Evolutionary conservation across 2,797 vertebrate species (phyloP).

Genomic region (Saxicola maurus): DNA sequence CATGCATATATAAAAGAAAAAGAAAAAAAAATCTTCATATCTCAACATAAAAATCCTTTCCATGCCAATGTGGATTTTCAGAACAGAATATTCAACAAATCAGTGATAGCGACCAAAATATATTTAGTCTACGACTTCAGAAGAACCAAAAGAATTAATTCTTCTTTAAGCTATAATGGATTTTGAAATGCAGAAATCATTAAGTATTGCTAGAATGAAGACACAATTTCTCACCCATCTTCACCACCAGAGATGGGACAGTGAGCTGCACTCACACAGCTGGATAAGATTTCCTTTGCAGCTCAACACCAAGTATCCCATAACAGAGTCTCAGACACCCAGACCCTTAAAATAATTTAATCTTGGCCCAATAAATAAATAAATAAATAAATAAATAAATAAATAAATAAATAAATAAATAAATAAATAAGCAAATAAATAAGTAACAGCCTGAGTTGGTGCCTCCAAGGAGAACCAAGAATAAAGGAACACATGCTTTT

Average conservation of each 20-base stretch:
- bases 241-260: neutral
- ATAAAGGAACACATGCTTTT: neutral
- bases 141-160: neutral
- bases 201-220: neutral
- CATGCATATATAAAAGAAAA: fast-evolving
- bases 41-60: neutral
- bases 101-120: neutral
- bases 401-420: neutral
- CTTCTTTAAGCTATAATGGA: neutral
- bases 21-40: neutral
- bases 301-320: fast-evolving
- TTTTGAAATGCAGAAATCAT: neutral
- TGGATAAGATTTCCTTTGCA: fast-evolving
- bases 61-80: neutral
- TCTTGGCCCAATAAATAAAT: neutral
- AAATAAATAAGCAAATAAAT: neutral
- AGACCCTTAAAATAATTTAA: neutral
- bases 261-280: neutral
- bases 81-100: neutral
- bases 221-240: neutral
- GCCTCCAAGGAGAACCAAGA: fast-evolving
- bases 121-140: neutral
- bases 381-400: neutral
- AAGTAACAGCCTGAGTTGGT: neutral
- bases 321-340: neutral